phyloP scores from a whole-genome alignment of 2,113 vertebrate species.

The Mus pahari region DNA sequence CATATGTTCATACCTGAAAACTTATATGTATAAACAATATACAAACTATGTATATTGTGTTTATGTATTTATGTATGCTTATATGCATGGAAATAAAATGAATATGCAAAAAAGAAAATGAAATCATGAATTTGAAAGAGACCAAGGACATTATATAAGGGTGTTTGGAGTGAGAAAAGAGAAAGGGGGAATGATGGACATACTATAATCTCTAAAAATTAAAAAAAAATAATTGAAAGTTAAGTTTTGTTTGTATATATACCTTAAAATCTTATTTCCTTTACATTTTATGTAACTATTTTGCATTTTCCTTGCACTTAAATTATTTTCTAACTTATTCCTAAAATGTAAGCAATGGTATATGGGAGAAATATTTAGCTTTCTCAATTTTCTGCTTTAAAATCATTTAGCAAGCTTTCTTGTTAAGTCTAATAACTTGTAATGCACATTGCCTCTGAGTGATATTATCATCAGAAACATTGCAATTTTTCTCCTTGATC shows the following conservation, averaged over 20 bases:
- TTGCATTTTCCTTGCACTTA: conserved; percentile 32
- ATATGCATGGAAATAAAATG: too few species aligned
- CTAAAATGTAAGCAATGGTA: neutral
- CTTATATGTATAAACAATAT: neutral
- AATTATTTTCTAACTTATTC: neutral
- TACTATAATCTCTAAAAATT: neutral
- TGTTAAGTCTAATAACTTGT: neutral
- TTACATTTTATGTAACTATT: neutral
- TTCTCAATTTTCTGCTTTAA: conserved; percentile 4
- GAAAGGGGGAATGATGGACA: neutral
- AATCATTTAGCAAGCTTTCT: neutral
- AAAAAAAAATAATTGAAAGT: neutral
- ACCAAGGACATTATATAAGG: neutral
- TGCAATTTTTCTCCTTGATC: neutral
- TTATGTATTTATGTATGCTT: neutral
- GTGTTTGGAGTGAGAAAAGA: neutral
- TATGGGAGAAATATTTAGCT: neutral
- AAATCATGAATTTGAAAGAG: neutral
- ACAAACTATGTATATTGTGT: neutral
- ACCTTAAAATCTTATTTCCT: neutral
- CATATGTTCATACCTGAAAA: neutral
- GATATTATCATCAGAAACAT: neutral
- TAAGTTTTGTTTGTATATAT: neutral
- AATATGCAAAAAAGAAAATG: neutral
- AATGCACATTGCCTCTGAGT: neutral